Evolutionary conservation across 2,113 vertebrate species (phyloP).

Genomic region (Danio rerio): DNA sequence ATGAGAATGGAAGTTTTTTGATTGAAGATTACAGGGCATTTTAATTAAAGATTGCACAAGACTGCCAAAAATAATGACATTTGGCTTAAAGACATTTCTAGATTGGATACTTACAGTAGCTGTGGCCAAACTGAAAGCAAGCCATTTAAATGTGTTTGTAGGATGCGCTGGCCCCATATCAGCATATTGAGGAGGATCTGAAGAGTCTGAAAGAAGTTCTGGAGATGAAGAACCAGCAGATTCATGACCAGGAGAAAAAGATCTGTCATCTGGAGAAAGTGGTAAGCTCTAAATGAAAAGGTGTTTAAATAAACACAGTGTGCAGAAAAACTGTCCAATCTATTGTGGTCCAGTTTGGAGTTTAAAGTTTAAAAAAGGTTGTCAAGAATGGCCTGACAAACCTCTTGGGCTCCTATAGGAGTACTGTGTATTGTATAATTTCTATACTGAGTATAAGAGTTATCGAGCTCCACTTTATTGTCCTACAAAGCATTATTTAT

Average conservation of each 20-base stretch:
- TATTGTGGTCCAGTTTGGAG: not conserved
- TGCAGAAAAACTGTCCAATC: not conserved
- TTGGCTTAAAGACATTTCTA: too few relatives aligned
- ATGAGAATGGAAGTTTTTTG: too few relatives aligned
- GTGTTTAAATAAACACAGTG: not conserved
- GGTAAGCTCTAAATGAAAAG: conserved; percentile 78
- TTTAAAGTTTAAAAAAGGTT: not conserved
- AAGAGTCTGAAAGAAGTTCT: conserved; percentile 92
- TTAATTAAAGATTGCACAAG: too few relatives aligned
- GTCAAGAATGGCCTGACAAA: not conserved
- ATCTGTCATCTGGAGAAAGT: conserved; percentile 94
- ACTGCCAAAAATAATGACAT: too few relatives aligned
- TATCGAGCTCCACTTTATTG: not conserved
- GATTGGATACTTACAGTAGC: too few relatives aligned
- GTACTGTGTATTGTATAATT: not conserved
- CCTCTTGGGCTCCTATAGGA: not conserved
- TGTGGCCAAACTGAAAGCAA: not conserved
- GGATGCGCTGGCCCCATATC: conserved; percentile 90
- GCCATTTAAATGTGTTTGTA: conserved; percentile 57
- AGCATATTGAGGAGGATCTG: conserved; percentile 93
- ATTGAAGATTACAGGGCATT: too few relatives aligned
- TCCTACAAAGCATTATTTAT: not conserved
- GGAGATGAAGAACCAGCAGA: conserved; percentile 97
- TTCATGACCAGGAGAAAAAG: conserved; percentile 94
- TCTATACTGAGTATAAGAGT: not conserved